Evolutionary conservation across 2,113 vertebrate genomes (phyloP).

Genomic region (Siniperca chuatsi): DNA sequence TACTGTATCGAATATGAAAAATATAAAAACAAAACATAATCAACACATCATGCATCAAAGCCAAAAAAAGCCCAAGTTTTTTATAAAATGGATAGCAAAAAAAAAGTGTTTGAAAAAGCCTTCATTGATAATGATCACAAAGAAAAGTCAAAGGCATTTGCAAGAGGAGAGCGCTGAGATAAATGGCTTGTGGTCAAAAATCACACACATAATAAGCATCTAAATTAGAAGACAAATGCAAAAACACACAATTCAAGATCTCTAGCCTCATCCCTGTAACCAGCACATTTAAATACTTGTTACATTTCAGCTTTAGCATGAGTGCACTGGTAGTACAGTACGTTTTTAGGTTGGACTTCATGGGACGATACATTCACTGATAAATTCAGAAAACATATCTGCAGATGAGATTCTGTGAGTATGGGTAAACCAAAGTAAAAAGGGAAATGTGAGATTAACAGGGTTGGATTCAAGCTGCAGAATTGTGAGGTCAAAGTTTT

Average conservation of each 20-base stretch:
- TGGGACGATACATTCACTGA: background rate
- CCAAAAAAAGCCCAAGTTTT: constrained; percentile 35
- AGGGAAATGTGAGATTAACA: background rate
- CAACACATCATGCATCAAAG: constrained; percentile 71
- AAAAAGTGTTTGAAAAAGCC: constrained; percentile 38
- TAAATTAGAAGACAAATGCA: constrained; percentile 6
- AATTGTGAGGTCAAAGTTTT: constrained; percentile 37
- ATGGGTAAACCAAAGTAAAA: background rate
- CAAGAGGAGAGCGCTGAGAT: constrained; percentile 37
- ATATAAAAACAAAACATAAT: constrained; percentile 59
- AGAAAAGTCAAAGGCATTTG: constrained; percentile 53
- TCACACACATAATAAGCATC: constrained; percentile 16
- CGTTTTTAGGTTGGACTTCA: background rate
- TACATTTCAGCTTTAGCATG: constrained; percentile 5
- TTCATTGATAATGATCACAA: constrained; percentile 51
- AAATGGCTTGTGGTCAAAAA: constrained; percentile 53
- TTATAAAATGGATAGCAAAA: constrained; percentile 55
- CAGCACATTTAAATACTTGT: constrained; percentile 6
- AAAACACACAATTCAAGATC: constrained; percentile 34
- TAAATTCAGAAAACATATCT: background rate
- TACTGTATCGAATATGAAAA: constrained; percentile 65
- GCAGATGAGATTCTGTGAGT: background rate
- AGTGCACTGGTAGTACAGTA: background rate
- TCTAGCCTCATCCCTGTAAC: constrained; percentile 17
- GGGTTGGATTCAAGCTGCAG: constrained; percentile 1